phyloP scores from a whole-genome alignment of 2,113 vertebrate species.

The Spea multiplicata region DNA sequence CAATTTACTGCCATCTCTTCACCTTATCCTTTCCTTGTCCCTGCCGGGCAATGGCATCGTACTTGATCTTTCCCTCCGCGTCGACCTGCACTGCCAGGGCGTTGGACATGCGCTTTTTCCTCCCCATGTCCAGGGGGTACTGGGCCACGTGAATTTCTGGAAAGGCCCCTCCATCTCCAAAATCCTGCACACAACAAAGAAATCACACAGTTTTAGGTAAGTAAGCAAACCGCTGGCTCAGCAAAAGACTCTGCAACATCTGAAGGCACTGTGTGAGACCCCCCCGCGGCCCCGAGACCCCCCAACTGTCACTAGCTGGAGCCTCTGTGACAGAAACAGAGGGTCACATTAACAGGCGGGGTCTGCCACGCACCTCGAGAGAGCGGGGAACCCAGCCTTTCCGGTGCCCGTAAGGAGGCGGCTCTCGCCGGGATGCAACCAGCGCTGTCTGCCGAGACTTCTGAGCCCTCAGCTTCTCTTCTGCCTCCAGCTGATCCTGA shows the following conservation, averaged over 20 bases:
- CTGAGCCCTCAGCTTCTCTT: constrained; percentile 83
- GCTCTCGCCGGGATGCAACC: constrained; percentile 85
- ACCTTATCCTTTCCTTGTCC: constrained; percentile 97
- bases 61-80: constrained; percentile 95
- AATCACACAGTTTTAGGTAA: too few relatives aligned
- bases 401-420: constrained; percentile 84
- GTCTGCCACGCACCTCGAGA: constrained; percentile 72
- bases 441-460: constrained; percentile 84
- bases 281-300: neutral
- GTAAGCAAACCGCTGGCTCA: too few relatives aligned
- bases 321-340: too few relatives aligned
- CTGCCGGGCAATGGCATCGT: constrained; percentile 92
- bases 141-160: constrained; percentile 97
- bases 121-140: constrained; percentile 94
- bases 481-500: constrained; percentile 94
- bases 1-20: constrained; percentile 8
- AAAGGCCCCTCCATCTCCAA: constrained; percentile 96
- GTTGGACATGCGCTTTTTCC: constrained; percentile 93
- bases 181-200: constrained; percentile 74
- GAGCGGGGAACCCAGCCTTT: constrained; percentile 89
- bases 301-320: too few relatives aligned
- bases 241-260: too few relatives aligned
- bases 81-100: constrained; percentile 95
- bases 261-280: too few relatives aligned
- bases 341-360: too few relatives aligned